A percentile compares a stretch with the other conserved stretches of the same genome.
These are phyloP conservation scores for Diaperis boleti DNA, from an alignment of 2,888 invertebrate genomes.

Conservation along the genomic window DNA sequence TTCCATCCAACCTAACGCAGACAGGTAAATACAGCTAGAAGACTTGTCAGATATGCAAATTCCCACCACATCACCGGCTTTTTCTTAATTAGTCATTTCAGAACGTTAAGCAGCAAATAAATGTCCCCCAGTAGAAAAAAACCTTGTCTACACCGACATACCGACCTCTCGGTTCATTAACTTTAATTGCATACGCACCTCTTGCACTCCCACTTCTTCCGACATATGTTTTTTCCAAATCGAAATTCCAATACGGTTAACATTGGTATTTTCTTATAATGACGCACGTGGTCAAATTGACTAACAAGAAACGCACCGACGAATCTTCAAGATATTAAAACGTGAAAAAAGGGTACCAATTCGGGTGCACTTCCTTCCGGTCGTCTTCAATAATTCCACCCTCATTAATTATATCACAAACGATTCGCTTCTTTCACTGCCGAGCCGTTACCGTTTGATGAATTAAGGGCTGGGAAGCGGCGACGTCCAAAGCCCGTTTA, in stretches of 20 bases:
- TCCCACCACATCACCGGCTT: slow-evolving; percentile 3
- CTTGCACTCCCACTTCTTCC: slow-evolving; percentile 30
- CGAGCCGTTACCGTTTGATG: background rate
- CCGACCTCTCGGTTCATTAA: slow-evolving; percentile 30
- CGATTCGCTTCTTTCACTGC: slow-evolving; percentile 8
- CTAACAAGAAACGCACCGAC: background rate
- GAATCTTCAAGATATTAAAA: slow-evolving; percentile 9
- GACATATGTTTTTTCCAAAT: slow-evolving; percentile 24
- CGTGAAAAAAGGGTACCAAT: slow-evolving; percentile 3
- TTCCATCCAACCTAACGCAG: background rate
- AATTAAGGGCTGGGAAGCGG: slow-evolving; percentile 1
- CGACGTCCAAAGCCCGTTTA: too few species aligned
- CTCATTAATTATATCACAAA: background rate
- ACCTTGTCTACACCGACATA: slow-evolving; percentile 4
- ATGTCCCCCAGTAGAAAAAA: slow-evolving; percentile 6
- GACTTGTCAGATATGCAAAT: slow-evolving; percentile 11
- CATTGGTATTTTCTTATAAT: slow-evolving; percentile 5
- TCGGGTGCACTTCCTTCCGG: slow-evolving; percentile 36
- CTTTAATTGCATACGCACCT: slow-evolving; percentile 35
- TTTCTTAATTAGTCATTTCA: slow-evolving; percentile 20
- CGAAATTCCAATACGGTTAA: slow-evolving; percentile 15
- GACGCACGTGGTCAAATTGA: slow-evolving; percentile 22
- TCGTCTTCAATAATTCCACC: slow-evolving; percentile 2
- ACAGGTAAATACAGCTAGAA: background rate
- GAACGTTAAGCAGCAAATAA: slow-evolving; percentile 14